Evolutionary conservation across 2,888 invertebrate species (phyloP).

Genomic region (Xestia ashworthii): DNA sequence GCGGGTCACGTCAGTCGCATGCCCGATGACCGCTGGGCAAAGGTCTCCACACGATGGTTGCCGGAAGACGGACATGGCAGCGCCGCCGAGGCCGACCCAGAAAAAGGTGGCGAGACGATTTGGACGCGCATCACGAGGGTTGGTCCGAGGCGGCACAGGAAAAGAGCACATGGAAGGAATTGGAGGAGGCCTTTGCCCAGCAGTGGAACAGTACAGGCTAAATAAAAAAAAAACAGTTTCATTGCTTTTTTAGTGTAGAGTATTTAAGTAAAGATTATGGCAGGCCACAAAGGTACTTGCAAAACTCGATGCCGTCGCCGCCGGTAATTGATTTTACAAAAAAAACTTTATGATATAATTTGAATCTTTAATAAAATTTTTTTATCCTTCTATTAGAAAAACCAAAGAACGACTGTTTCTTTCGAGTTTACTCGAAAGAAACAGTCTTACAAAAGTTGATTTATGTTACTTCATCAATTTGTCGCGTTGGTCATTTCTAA

Average conservation of each 20-base stretch:
- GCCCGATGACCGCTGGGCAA: too few species aligned
- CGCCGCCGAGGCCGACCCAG: too few species aligned
- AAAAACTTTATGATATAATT: slow-evolving; percentile 2
- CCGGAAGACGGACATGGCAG: too few species aligned
- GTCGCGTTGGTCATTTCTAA: slow-evolving; percentile 17
- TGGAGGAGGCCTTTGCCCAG: too few species aligned
- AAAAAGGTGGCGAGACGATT: too few species aligned
- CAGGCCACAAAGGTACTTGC: neutral
- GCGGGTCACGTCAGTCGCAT: too few species aligned
- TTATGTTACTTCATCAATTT: slow-evolving; percentile 33
- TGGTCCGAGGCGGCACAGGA: too few species aligned
- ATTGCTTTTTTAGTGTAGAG: neutral
- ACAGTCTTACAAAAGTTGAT: slow-evolving; percentile 21
- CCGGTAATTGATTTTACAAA: slow-evolving; percentile 10
- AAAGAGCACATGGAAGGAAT: too few species aligned
- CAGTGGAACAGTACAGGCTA: too few species aligned
- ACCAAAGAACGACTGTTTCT: neutral
- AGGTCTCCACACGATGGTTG: too few species aligned
- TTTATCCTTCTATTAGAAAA: neutral
- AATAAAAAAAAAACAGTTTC: neutral
- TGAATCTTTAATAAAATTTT: neutral
- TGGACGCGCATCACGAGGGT: too few species aligned
- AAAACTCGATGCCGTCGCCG: slow-evolving; percentile 21
- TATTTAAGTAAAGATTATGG: neutral
- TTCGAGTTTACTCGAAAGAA: slow-evolving; percentile 2